Base-by-base conservation (phyloP, 2,888 invertebrate species). In the Scaptomyza flava region DNA sequence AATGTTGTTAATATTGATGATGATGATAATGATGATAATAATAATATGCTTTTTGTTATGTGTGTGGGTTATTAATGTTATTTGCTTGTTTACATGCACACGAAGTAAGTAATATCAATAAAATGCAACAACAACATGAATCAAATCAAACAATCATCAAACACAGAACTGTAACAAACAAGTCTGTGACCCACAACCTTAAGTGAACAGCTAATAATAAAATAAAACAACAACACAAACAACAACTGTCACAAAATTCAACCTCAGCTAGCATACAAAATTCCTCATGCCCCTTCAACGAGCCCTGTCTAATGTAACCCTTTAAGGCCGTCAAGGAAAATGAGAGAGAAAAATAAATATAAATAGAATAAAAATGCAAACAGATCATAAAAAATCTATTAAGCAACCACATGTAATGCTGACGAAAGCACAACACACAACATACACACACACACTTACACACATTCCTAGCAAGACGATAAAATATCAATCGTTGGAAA, bases 401-500 rank as follows among this genome's bases (percentile, higher is more conserved):
- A 85, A 67, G 84, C 79, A 83, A 86, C 89, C 84, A 88, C 84
- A 84, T 81, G 79, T 71, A 82, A 69, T 56, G 53, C 61, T 74
- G 65, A 66, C 75, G 68, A 67, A 67, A 71, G 79, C 60, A 45
- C 58, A 46, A 61, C 48, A 71, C 52, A 69, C 57, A 56, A 69
- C 57, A 56, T 31, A 23, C 57, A 51, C 53, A 65, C 71, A 67
- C 68, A 65, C 41, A 45, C 52, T 34, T 34, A 30, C 20, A 9
- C 45, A 34, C 42, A 46, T 31, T 14, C 17, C 14, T 8, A 52
- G 56, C 56, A 77, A 74, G 82, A 68, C 84, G 72, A 81, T 76
- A 84, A 89, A 87, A 80, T 87, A 89, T 90, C 89, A 90, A 88
- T 89, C 87, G 89, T 63, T 84, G 87, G 74, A 81, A 81, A 79